phyloP scores from a whole-genome alignment of 1,140 invertebrate genomes.

The Bombus fervidus region DNA sequence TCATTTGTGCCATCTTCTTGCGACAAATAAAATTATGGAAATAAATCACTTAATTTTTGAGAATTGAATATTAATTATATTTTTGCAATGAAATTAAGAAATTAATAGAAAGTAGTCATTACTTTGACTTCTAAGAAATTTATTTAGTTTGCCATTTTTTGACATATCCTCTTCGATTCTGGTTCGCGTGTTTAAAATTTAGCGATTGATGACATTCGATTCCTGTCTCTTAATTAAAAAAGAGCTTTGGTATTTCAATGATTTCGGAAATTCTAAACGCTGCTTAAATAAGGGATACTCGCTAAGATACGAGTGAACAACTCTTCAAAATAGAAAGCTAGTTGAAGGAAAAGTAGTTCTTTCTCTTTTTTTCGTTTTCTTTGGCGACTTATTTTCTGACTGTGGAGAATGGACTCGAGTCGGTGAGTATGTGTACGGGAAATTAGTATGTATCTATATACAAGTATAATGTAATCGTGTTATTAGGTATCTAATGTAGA shows the following conservation, averaged over 20 bases:
- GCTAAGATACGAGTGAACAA: slow-evolving; percentile 54
- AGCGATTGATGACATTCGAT: neutral
- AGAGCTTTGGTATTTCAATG: slow-evolving; percentile 46
- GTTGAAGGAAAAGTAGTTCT: neutral
- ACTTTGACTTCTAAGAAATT: no score
- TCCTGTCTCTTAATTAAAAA: slow-evolving; percentile 5
- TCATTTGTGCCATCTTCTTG: no score
- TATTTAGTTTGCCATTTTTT: neutral
- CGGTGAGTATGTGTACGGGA: slow-evolving; percentile 23
- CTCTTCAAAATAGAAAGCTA: slow-evolving; percentile 42
- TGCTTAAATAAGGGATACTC: slow-evolving; percentile 46
- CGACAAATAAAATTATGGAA: no score
- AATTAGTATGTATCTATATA: slow-evolving; percentile 61
- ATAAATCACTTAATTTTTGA: no score
- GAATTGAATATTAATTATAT: no score
- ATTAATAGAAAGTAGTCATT: neutral
- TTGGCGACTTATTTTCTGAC: neutral
- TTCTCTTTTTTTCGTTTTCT: neutral
- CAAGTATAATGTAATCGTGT: slow-evolving; percentile 54
- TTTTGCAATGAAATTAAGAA: neutral
- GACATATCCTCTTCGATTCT: neutral
- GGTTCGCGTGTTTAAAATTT: neutral
- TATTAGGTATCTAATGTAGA: slow-evolving; percentile 18
- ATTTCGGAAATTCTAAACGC: slow-evolving; percentile 51
- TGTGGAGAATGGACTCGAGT: neutral